Conservation (phyloP, 2,888 invertebrate species). For the Alsophila aescularia region DNA sequence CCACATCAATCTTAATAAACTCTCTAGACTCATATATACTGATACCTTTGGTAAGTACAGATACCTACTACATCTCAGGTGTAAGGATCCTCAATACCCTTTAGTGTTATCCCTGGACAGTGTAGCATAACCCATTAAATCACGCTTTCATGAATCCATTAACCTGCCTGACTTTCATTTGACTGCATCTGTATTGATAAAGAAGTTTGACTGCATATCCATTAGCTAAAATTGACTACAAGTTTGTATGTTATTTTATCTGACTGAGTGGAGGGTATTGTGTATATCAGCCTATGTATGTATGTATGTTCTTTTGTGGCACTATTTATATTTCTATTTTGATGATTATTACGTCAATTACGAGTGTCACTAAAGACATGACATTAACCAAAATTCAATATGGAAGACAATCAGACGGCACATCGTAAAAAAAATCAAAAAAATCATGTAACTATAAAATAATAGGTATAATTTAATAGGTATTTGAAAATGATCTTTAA, state of each 20-base stretch:
- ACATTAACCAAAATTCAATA: too few species aligned
- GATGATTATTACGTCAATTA: too few species aligned
- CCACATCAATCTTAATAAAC: not conserved
- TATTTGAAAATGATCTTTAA: too few species aligned
- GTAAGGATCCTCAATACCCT: not conserved
- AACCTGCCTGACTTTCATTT: slow-evolving; percentile 10
- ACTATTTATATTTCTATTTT: too few species aligned
- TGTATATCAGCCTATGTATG: too few species aligned
- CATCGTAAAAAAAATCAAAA: too few species aligned
- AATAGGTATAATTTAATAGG: too few species aligned
- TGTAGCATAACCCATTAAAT: not conserved
- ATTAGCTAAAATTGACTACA: not conserved
- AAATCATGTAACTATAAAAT: too few species aligned
- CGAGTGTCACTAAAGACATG: too few species aligned
- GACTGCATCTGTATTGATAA: not conserved
- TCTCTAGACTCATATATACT: not conserved
- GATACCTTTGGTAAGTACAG: slow-evolving; percentile 1
- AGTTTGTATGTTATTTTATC: not conserved
- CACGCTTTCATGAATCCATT: slow-evolving; percentile 1
- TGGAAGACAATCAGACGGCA: too few species aligned
- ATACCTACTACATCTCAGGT: not conserved
- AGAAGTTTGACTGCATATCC: not conserved
- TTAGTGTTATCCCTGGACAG: not conserved
- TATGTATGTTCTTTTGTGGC: too few species aligned
- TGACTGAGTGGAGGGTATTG: too few species aligned